These are phyloP conservation scores for Oconnorella tubifera DNA, from an alignment of 2,888 invertebrate genomes.

Conservation along the genomic window DNA sequence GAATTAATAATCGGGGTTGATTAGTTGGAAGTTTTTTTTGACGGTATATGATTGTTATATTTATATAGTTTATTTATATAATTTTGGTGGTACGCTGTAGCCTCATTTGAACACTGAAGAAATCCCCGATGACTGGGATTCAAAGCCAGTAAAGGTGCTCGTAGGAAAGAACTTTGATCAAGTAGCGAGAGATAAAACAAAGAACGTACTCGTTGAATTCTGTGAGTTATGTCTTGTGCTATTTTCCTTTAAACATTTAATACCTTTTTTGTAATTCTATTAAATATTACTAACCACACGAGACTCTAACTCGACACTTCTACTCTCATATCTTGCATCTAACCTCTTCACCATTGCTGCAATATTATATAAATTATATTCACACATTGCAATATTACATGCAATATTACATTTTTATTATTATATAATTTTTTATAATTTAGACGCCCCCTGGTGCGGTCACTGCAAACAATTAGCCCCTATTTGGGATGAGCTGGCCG, in stretches of 20 bases:
- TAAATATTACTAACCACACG: too few relatives aligned
- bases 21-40: too few relatives aligned
- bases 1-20: too few relatives aligned
- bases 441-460: constrained; percentile 90
- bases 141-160: constrained; percentile 83
- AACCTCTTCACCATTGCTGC: too few relatives aligned
- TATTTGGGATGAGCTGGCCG: constrained; percentile 91
- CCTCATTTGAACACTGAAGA: constrained; percentile 91
- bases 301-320: too few relatives aligned
- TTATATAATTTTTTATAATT: neutral
- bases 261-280: too few relatives aligned
- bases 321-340: too few relatives aligned
- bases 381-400: too few relatives aligned
- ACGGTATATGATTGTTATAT: too few relatives aligned
- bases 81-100: constrained; percentile 48
- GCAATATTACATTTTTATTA: too few relatives aligned
- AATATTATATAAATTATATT: too few relatives aligned
- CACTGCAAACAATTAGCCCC: constrained; percentile 97
- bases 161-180: constrained; percentile 94
- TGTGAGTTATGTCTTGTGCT: constrained; percentile 58
- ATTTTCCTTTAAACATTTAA: too few relatives aligned
- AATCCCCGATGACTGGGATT: constrained; percentile 95
- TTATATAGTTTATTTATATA: neutral
- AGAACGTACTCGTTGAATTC: constrained; percentile 96
- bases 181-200: constrained; percentile 79